Conservation (phyloP, 2,888 invertebrate genomes). For the Agrotis exclamationis region DNA sequence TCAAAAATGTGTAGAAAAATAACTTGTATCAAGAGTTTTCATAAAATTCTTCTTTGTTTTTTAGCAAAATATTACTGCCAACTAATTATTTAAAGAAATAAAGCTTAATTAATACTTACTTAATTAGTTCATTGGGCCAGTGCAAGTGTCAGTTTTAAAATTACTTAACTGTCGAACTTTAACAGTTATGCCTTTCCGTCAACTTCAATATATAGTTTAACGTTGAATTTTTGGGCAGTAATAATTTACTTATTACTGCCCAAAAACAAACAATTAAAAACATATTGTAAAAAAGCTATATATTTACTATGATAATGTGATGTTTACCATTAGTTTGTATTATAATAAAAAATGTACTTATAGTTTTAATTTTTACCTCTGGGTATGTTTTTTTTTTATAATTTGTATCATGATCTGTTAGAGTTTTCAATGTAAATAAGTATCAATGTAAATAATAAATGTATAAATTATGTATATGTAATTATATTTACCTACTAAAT, state of each 20-base stretch:
- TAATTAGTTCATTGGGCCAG: constrained; percentile 10
- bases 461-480: constrained; percentile 74
- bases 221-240: constrained; percentile 38
- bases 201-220: constrained; percentile 8
- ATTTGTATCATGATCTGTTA: constrained; percentile 82
- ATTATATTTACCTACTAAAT: constrained; percentile 64
- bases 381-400: constrained; percentile 66
- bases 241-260: constrained; percentile 32
- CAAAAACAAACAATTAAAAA: constrained; percentile 24
- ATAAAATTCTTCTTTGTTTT: background rate
- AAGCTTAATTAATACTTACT: background rate
- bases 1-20: constrained; percentile 2
- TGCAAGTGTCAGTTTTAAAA: constrained; percentile 27
- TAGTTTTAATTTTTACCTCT: constrained; percentile 62
- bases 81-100: background rate
- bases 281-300: constrained; percentile 9
- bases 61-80: background rate
- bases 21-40: constrained; percentile 23
- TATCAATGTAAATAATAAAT: constrained; percentile 77
- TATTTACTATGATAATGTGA: constrained; percentile 71
- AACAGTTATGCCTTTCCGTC: background rate
- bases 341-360: constrained; percentile 62
- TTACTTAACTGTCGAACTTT: background rate
- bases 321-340: constrained; percentile 84
- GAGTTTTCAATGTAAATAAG: constrained; percentile 77